Evolutionary conservation across 2,113 vertebrate species (phyloP).

Genomic region (Brachyhypopomus occidentalis): DNA sequence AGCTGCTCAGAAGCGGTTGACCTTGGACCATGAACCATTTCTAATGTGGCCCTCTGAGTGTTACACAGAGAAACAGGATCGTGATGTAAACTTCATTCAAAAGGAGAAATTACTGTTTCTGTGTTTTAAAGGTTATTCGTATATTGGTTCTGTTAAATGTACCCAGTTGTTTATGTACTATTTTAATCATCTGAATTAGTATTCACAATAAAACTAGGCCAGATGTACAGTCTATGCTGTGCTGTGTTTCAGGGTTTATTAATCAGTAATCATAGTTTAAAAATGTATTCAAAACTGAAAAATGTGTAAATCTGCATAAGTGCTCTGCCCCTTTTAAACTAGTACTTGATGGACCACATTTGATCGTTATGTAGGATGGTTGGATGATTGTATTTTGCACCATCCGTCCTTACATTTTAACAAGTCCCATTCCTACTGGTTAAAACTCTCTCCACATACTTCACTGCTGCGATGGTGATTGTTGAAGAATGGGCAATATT

Average conservation of each 20-base stretch:
- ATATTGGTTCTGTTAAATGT: conserved; percentile 68
- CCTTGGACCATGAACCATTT: conserved; percentile 62
- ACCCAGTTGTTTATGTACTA: conserved; percentile 75
- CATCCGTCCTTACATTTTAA: too few relatives aligned
- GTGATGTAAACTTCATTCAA: conserved; percentile 59
- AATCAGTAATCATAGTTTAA: too few relatives aligned
- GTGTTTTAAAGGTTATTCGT: conserved; percentile 61
- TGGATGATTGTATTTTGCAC: too few relatives aligned
- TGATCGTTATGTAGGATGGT: too few relatives aligned
- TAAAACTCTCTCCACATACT: too few relatives aligned
- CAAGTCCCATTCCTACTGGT: too few relatives aligned
- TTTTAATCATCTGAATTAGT: conserved; percentile 77
- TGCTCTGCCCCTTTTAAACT: too few relatives aligned
- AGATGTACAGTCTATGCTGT: conserved; percentile 67
- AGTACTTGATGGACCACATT: too few relatives aligned
- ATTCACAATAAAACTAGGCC: conserved; percentile 81
- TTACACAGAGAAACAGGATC: conserved; percentile 55
- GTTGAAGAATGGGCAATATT: too few relatives aligned
- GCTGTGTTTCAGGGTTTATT: not conserved
- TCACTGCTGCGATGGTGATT: too few relatives aligned
- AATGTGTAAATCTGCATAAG: too few relatives aligned
- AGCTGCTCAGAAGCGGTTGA: conserved; percentile 18
- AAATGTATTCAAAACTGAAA: too few relatives aligned
- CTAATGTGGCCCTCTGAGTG: conserved; percentile 35
- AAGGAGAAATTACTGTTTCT: conserved; percentile 66